Conservation (phyloP, 1,140 invertebrate species). For the Cataglyphis hispanica region DNA sequence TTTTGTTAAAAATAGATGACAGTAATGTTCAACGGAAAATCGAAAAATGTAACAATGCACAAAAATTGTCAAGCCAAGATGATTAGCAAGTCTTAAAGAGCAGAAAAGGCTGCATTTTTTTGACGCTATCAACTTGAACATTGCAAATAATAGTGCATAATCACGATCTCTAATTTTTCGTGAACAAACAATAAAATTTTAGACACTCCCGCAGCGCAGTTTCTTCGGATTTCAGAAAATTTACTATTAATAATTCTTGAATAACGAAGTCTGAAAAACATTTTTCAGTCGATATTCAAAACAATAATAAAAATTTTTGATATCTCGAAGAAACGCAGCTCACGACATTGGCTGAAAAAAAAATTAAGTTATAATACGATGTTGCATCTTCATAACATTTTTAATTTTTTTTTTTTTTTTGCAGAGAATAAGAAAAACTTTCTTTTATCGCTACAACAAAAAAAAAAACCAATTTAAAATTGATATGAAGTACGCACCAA, state of each 20-base stretch:
- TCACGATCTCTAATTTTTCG: neutral
- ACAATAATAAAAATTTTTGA: constrained; percentile 12
- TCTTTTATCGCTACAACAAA: neutral
- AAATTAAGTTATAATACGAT: neutral
- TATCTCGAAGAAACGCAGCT: neutral
- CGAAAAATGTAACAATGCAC: neutral
- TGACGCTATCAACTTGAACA: neutral
- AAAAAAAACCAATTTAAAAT: neutral
- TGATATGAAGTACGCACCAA: neutral
- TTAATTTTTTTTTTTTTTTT: neutral
- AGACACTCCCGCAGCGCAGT: neutral
- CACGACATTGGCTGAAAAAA: neutral
- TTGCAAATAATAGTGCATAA: neutral
- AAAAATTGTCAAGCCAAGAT: neutral
- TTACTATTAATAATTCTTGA: neutral
- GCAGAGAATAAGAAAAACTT: neutral
- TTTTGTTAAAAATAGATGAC: neutral
- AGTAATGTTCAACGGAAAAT: constrained; percentile 2
- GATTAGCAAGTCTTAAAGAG: neutral
- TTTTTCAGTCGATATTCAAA: neutral
- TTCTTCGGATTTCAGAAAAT: constrained; percentile 12
- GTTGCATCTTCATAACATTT: constrained; percentile 7
- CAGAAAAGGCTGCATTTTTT: neutral
- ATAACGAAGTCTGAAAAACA: neutral
- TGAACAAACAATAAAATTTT: constrained; percentile 9